phyloP scores from a whole-genome alignment of 1,140 invertebrate species.

The Druon quercuslanigerum region DNA sequence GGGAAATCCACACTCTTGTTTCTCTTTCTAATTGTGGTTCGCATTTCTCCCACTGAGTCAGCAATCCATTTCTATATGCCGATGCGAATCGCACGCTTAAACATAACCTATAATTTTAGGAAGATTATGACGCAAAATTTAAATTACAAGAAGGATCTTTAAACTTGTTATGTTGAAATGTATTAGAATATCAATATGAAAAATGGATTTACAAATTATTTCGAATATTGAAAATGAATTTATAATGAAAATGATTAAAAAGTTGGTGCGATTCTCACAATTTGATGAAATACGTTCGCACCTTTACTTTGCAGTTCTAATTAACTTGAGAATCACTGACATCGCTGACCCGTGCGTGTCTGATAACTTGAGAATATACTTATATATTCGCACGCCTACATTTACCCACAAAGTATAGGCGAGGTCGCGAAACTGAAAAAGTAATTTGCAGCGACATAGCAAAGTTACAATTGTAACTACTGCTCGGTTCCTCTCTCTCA shows the following conservation, averaged over 20 bases:
- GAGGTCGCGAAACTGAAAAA: conserved; percentile 27
- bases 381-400: not conserved
- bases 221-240: not conserved
- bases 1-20: too few relatives aligned
- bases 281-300: not conserved
- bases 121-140: too few relatives aligned
- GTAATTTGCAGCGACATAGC: not conserved
- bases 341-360: conserved; percentile 43
- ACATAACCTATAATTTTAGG: too few relatives aligned
- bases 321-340: conserved; percentile 53
- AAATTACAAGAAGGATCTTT: not conserved
- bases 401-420: conserved; percentile 11
- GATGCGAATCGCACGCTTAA: too few relatives aligned
- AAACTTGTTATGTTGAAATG: not conserved
- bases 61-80: too few relatives aligned
- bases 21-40: too few relatives aligned
- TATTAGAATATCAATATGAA: not conserved
- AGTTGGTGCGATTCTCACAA: not conserved
- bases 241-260: not conserved
- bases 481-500: not conserved
- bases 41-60: too few relatives aligned
- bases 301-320: conserved; percentile 45
- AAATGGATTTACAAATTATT: too few relatives aligned
- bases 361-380: conserved; percentile 37
- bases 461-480: not conserved